Conservation (phyloP, 2,113 vertebrate species). For the Strix aluco region DNA sequence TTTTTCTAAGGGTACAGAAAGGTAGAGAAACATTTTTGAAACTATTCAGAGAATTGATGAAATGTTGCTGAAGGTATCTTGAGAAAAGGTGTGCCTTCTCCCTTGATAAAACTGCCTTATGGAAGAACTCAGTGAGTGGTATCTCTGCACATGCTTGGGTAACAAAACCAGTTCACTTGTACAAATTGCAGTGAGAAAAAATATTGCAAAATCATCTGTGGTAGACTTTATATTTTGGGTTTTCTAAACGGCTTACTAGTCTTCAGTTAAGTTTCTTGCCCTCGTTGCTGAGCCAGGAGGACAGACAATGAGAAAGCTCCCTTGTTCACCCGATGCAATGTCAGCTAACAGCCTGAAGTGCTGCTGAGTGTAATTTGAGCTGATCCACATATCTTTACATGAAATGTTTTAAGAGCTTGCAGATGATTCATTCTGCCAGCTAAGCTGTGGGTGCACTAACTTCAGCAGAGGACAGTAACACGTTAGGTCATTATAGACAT, state of each 20-base stretch:
- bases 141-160: background rate
- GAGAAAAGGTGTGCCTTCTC: background rate
- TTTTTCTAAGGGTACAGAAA: background rate
- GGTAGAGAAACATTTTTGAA: background rate
- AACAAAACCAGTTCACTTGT: background rate
- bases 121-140: background rate
- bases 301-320: background rate
- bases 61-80: background rate
- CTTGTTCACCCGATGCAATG: background rate
- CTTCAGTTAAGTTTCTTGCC: background rate
- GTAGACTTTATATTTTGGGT: background rate
- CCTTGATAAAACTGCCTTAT: background rate
- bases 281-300: background rate
- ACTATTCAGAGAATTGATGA: background rate
- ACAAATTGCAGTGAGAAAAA: background rate
- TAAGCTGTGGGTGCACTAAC: background rate
- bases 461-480: background rate
- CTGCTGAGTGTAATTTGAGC: background rate
- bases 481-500: background rate
- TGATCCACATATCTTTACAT: background rate
- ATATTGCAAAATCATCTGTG: background rate
- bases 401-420: background rate
- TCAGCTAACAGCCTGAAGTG: background rate
- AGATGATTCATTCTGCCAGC: slow-evolving; percentile 3
- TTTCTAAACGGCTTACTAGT: background rate